These are phyloP conservation scores for Dipodomys merriami DNA, from an alignment of 2,113 vertebrate species.

Conservation along the genomic window DNA sequence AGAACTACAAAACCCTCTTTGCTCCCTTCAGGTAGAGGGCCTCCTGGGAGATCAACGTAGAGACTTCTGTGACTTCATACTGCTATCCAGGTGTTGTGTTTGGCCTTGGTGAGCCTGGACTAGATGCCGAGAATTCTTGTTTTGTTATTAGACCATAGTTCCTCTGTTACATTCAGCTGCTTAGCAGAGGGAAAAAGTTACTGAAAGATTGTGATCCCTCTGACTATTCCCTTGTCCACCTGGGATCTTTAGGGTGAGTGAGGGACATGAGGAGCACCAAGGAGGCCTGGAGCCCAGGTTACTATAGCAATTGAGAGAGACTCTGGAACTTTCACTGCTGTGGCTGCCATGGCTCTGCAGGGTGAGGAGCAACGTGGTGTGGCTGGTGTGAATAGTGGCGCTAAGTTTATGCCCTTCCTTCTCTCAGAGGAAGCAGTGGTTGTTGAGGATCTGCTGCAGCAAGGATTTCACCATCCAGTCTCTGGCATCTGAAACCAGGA, in stretches of 20 bases:
- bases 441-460: conserved; percentile 99
- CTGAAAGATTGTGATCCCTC: conserved; percentile 99
- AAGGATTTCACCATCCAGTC: conserved; percentile 99
- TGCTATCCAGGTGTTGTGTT: conserved; percentile 93
- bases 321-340: conserved; percentile 92
- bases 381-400: conserved; percentile 68
- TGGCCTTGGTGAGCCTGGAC: conserved; percentile 92
- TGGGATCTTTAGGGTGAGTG: conserved; percentile 99
- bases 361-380: conserved; percentile 93
- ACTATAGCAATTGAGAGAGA: conserved; percentile 94
- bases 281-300: conserved; percentile 99
- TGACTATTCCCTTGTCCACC: conserved; percentile 99
- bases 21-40: conserved; percentile 96
- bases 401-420: conserved; percentile 96
- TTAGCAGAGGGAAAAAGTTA: conserved; percentile 96
- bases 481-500: conserved; percentile 90
- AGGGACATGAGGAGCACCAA: conserved; percentile 99
- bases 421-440: conserved; percentile 99
- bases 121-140: conserved; percentile 94
- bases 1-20: conserved; percentile 97
- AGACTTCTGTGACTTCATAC: conserved; percentile 92
- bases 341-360: conserved; percentile 87
- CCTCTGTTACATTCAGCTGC: conserved; percentile 98
- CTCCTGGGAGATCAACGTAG: conserved; percentile 95
- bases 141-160: conserved; percentile 91